Evolutionary conservation across 2,888 invertebrate species (phyloP), one percentile per base, ranked within the genome.

Genomic region (Lymantria dispar): DNA sequence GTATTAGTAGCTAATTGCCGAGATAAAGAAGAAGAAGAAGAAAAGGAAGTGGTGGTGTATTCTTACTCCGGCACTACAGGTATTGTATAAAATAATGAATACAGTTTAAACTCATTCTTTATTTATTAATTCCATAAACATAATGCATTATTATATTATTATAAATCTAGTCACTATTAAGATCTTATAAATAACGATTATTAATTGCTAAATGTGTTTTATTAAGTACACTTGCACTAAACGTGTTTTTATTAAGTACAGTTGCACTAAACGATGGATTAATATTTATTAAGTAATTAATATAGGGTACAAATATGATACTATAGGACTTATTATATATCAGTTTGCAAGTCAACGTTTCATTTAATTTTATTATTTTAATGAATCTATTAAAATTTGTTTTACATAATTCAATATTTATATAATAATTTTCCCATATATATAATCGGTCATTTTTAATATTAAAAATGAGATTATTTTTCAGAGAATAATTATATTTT

Each of bases 71-170:
- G 2, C 22, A 3, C 22, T 5, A 22, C 22, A 22, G 3, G 22
- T 22, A 22, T 3, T 2, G 22, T 22, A 22, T 22, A 22, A 52
- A 46, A 22, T 8, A 50, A 67, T 53, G 37, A 50, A 67, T 64
- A 57, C 52, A 50, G 56, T 59, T 73, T 72, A 77, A 79, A 78
- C 76, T 77, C 76, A 78, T 76, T 72, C 68, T 86, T 85, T 85
- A 85, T 86, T 87, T 79, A 85, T 80, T 84, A 77, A 78, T 83
- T 83, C 74, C 82, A 86, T 83, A 86, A 83, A 84, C 83, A 83
- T 65, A 58, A 67, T 61, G 60, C 78, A 76, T 79, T 78, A 80
- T 74, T 74, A 22, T 70, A 59, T 22, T 84, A 70, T 72, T 69
- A 63, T 65, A 60, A 62, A 75, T 74, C 82, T 86, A 85, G 79